Percentiles rank a stretch among this genome's conserved stretches.
phyloP scores from a whole-genome alignment of 2,113 vertebrate genomes.

The Leucosticte australis region DNA sequence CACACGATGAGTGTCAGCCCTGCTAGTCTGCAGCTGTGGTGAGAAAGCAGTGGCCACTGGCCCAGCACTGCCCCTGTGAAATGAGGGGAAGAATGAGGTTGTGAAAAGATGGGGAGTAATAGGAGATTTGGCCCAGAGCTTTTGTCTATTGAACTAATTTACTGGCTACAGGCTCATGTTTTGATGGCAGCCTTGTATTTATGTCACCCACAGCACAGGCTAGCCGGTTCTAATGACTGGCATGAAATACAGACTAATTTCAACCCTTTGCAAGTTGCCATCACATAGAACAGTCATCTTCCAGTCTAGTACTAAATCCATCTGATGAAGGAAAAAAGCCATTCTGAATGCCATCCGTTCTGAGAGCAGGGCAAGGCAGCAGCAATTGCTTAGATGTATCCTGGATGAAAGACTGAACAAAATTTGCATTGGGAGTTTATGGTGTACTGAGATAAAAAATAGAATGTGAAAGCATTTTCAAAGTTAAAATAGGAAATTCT shows the following conservation, averaged over 20 bases:
- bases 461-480: background rate
- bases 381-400: background rate
- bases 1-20: accelerated
- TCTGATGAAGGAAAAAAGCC: background rate
- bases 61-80: background rate
- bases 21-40: background rate
- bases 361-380: background rate
- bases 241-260: background rate
- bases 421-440: background rate
- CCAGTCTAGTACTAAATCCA: background rate
- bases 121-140: background rate
- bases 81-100: background rate
- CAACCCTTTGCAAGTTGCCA: background rate
- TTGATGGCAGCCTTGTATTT: background rate
- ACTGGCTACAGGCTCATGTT: background rate
- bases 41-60: background rate
- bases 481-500: background rate
- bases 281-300: background rate
- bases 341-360: background rate
- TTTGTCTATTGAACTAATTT: background rate
- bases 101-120: background rate
- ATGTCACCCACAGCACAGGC: background rate
- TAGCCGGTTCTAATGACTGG: background rate
- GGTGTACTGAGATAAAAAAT: background rate
- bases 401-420: background rate